phyloP scores from a whole-genome alignment of 92 coral and sea anemone genomes.

The Actinernus sp. region DNA sequence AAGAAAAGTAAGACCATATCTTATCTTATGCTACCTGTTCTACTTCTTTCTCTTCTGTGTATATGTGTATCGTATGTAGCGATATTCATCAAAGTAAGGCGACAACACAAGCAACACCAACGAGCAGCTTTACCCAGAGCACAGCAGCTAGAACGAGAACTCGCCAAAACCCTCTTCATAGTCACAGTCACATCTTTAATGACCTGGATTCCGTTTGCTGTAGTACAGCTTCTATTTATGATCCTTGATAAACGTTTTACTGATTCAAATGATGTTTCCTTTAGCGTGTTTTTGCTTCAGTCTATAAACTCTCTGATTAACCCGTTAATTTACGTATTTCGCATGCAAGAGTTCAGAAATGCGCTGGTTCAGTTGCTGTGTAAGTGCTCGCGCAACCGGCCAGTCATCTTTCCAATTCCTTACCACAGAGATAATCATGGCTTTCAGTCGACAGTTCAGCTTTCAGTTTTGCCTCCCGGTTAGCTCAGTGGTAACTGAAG shows the following conservation, averaged over 20 bases:
- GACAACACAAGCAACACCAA: constrained; percentile 7
- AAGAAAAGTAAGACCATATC: not conserved
- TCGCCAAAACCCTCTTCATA: constrained; percentile 23
- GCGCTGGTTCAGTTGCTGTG: constrained; percentile 5
- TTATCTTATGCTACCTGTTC: constrained; percentile 22
- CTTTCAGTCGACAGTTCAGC: too few relatives aligned
- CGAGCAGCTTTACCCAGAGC: not conserved
- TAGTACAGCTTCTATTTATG: constrained; percentile 13
- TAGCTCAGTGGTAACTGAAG: too few relatives aligned
- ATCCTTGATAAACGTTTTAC: not conserved
- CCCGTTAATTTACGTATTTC: constrained; percentile 27
- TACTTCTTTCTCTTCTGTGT: constrained; percentile 7
- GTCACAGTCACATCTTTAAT: constrained; percentile 17
- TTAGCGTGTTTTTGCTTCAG: not conserved
- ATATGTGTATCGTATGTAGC: constrained; percentile 26
- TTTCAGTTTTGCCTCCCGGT: too few relatives aligned
- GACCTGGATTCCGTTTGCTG: constrained; percentile 33
- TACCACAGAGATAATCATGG: too few relatives aligned
- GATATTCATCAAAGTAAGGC: constrained; percentile 12
- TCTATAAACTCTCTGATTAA: constrained; percentile 21
- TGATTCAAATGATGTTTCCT: constrained; percentile 1
- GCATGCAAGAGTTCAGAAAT: constrained; percentile 32
- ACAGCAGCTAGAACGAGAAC: constrained; percentile 17
- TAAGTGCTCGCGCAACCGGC: too few relatives aligned
- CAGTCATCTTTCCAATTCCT: too few relatives aligned